Evolutionary conservation across 2,888 invertebrate genomes (phyloP).

Genomic region (Heliconius cydno): DNA sequence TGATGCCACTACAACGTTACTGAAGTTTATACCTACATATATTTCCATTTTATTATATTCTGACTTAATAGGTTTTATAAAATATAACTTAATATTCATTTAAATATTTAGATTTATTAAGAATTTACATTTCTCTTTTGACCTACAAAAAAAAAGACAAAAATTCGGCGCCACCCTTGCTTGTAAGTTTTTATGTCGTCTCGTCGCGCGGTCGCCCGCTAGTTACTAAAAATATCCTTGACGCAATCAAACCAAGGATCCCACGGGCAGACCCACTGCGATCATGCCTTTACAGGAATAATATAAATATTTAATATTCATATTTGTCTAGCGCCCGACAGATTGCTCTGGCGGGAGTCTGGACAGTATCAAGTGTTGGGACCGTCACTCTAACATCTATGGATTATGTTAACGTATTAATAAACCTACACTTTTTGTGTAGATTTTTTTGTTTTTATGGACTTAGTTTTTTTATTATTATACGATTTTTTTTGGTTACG

Average conservation of each 20-base stretch:
- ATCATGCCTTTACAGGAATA: conserved; percentile 58
- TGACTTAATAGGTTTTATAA: neutral
- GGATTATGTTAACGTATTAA: conserved; percentile 19
- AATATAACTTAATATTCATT: neutral
- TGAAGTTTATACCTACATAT: neutral
- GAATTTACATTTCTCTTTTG: conserved; percentile 1
- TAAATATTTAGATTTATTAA: neutral
- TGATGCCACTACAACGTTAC: neutral
- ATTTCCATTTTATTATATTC: neutral
- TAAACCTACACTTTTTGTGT: conserved; percentile 15
- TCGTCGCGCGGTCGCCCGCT: conserved; percentile 66
- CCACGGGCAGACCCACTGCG: conserved; percentile 62
- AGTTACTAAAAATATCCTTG: conserved; percentile 76
- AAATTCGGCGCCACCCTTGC: conserved; percentile 71
- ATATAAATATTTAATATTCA: conserved; percentile 76
- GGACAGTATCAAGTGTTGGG: conserved; percentile 54
- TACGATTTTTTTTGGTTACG: neutral
- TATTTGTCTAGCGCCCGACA: conserved; percentile 67
- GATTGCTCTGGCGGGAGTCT: conserved; percentile 59
- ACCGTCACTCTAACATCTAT: conserved; percentile 21
- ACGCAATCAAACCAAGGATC: conserved; percentile 68
- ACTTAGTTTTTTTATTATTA: neutral
- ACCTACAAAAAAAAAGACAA: conserved; percentile 26
- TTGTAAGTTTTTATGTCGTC: conserved; percentile 70
- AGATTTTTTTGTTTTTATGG: neutral